These are phyloP conservation scores for Arenicola marina DNA, from an alignment of 2,888 invertebrate species.

Conservation along the genomic window DNA sequence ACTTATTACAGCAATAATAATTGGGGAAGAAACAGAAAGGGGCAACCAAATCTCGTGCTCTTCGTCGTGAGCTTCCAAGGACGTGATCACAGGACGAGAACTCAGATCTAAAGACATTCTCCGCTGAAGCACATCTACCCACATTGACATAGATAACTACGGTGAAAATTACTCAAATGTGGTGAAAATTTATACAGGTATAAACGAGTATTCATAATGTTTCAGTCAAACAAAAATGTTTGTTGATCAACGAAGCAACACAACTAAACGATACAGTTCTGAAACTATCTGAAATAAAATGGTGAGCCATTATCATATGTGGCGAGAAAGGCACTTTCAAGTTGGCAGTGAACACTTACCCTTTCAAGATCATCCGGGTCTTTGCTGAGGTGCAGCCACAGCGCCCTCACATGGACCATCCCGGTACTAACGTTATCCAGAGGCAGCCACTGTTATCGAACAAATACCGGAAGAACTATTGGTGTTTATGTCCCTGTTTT, in stretches of 20 bases:
- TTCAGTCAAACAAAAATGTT: neutral
- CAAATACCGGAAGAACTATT: no score
- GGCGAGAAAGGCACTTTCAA: no score
- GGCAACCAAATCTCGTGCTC: no score
- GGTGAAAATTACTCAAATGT: neutral
- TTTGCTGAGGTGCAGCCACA: conserved; percentile 83
- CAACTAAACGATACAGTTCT: no score
- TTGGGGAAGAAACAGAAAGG: no score
- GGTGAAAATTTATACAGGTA: neutral
- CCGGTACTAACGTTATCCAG: conserved; percentile 95
- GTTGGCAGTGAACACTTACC: conserved; percentile 69
- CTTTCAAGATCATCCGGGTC: conserved; percentile 74
- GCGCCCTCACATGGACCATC: conserved; percentile 84
- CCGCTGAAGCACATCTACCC: neutral
- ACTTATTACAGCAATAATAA: no score
- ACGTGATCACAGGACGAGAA: no score
- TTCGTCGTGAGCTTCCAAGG: no score
- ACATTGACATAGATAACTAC: neutral
- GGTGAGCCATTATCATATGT: no score
- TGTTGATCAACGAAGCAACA: no score
- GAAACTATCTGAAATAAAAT: no score
- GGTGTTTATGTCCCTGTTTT: no score
- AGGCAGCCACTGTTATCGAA: conserved; percentile 88
- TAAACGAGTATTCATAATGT: neutral
- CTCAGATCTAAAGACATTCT: neutral